Conservation (phyloP, 2,113 vertebrate genomes). For the Illadopsis cleaveri region DNA sequence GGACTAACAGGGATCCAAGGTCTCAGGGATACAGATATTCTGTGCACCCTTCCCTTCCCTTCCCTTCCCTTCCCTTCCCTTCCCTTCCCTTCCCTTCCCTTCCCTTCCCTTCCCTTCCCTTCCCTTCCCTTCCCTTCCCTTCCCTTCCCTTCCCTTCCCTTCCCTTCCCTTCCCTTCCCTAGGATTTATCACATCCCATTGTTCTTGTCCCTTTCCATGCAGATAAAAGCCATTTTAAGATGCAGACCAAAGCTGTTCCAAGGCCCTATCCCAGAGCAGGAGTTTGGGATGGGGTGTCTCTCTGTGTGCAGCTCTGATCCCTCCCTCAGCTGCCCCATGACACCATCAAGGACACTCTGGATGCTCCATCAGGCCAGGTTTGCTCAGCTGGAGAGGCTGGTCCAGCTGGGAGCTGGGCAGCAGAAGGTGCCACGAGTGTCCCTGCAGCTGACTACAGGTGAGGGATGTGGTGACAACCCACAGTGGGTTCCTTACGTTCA, state of each 20-base stretch:
- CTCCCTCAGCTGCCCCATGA: background rate
- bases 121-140: background rate
- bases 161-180: no score
- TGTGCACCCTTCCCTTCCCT: no score
- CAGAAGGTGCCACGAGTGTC: background rate
- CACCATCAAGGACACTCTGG: accelerated
- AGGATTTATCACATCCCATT: no score
- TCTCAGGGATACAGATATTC: background rate
- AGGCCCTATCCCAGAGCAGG: background rate
- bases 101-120: background rate
- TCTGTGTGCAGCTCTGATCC: accelerated
- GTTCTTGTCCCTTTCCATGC: background rate
- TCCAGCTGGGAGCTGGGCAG: background rate
- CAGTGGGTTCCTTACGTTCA: accelerated
- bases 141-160: no score
- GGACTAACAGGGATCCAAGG: background rate
- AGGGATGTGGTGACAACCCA: background rate
- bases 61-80: no score
- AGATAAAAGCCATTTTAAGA: background rate
- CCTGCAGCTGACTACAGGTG: background rate
- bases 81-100: no score
- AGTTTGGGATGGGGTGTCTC: background rate
- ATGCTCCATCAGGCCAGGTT: background rate
- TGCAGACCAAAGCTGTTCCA: background rate
- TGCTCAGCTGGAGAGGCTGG: background rate